Evolutionary conservation across 2,888 invertebrate genomes (phyloP), one percentile per base, ranked within the genome.

Genomic region (Holacanthella duospinosa): DNA sequence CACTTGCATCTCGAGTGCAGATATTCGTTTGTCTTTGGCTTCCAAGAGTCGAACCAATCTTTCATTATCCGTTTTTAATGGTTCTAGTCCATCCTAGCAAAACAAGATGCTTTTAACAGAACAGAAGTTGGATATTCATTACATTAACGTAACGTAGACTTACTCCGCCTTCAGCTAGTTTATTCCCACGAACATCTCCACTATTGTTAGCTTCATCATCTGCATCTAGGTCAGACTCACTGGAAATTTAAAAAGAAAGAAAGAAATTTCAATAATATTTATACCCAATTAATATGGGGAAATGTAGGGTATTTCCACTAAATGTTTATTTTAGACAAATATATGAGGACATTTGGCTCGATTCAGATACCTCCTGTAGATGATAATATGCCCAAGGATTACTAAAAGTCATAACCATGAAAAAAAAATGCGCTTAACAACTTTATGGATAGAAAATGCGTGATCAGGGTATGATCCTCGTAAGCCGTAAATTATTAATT

Each of bases 191-290:
- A 4, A 68, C 66, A 43, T 66, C 66, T 29, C 67, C 71, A 61
- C 73, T 73, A 61, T 71, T 71, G 70, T 82, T 82, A 74, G 82
- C 82, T 71, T 83, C 83, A 67, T 83, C 79, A 69, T 83, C 83
- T 36, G 83, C 83, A 71, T 83, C 83, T 66, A 83, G 76, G 75
- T 83, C 83, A 64, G 82, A 82, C 55, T 82, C 82, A 74, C 82
- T 82, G 74, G 55, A 74, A 73, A 43, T 29, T 28, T 29, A 53
- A 19, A 12, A 61, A 25, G 19, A 25, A 25, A 16, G n/a, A 25
- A 55, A 3, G 3, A 25, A 12, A 12, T 12, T 55, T 55, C 12
- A 55, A 26, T 16, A n/a, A n/a, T n/a, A n/a, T n/a, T 21, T n/a
- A 24, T 21, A 53, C 24, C 12, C 16, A 26, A 3, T 12, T 25